A percentile compares a stretch with the other conserved stretches of the same genome.
Evolutionary conservation across 1,140 invertebrate species (phyloP).

Genomic region (Saccostrea glomerata): DNA sequence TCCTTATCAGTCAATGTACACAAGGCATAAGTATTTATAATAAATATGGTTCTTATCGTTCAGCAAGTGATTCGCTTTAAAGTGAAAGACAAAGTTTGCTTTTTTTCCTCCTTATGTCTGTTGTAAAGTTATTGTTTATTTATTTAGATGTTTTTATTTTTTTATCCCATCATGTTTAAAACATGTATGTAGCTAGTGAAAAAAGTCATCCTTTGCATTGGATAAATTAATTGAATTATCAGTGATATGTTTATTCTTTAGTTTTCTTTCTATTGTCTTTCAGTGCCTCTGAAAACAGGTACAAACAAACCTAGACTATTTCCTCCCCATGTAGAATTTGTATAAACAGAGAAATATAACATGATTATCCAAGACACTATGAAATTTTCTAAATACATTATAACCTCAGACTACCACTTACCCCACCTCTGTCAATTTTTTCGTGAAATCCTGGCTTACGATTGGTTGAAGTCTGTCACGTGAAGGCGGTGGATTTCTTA

Average conservation of each 20-base stretch:
- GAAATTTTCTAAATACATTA: neutral
- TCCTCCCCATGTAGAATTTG: neutral
- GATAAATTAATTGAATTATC: neutral
- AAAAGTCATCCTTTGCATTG: neutral
- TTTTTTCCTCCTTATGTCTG: neutral
- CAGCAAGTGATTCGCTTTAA: neutral
- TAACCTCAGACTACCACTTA: neutral
- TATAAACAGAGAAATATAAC: neutral
- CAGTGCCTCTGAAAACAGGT: conserved; percentile 22
- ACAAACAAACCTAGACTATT: neutral
- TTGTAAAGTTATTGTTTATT: neutral
- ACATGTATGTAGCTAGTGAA: neutral
- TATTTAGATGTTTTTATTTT: neutral
- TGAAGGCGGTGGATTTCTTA: too few species aligned
- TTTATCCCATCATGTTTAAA: neutral
- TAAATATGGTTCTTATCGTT: neutral
- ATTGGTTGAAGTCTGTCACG: too few species aligned
- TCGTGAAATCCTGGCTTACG: too few species aligned
- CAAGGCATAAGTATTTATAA: too few species aligned
- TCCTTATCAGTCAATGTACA: too few species aligned
- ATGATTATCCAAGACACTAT: neutral
- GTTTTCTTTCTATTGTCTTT: conserved; percentile 8
- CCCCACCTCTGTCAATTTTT: too few species aligned
- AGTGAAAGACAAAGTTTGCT: neutral
- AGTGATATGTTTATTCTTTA: neutral